Conservation (phyloP, 1,140 invertebrate genomes). For the Hycleus phaleratus region DNA sequence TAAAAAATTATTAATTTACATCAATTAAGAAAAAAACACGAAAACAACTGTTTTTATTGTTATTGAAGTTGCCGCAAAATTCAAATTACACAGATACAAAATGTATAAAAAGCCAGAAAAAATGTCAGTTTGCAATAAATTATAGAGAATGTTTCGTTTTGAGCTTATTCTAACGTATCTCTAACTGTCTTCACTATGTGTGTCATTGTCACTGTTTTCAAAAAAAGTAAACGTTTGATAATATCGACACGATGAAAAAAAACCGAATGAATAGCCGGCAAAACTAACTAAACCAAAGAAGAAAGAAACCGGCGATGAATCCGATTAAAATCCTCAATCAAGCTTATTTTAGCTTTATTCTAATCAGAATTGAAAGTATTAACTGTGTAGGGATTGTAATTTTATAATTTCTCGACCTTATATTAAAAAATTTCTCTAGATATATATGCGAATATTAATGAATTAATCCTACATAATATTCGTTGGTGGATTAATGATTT, state of each 20-base stretch:
- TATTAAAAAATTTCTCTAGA: no score
- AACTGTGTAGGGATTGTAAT: no score
- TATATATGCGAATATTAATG: no score
- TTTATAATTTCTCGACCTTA: no score
- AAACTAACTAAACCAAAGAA: neutral
- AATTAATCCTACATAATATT: neutral
- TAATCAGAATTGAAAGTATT: no score
- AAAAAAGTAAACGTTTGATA: neutral
- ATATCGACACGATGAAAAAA: neutral
- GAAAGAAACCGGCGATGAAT: slow-evolving; percentile 2
- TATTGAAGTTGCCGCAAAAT: neutral
- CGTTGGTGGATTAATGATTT: neutral
- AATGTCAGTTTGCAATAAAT: neutral
- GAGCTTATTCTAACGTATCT: neutral
- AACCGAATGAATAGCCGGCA: neutral
- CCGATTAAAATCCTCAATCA: slow-evolving; percentile 14
- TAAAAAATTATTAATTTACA: neutral
- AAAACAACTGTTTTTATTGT: neutral
- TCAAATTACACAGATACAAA: neutral
- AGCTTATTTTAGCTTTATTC: neutral
- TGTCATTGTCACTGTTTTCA: neutral
- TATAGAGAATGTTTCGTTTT: neutral
- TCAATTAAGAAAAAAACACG: neutral
- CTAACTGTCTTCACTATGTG: no score
- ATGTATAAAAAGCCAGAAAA: neutral